These are phyloP conservation scores for Amblyjoppa proteus DNA, from an alignment of 2,888 invertebrate species.

Conservation along the genomic window DNA sequence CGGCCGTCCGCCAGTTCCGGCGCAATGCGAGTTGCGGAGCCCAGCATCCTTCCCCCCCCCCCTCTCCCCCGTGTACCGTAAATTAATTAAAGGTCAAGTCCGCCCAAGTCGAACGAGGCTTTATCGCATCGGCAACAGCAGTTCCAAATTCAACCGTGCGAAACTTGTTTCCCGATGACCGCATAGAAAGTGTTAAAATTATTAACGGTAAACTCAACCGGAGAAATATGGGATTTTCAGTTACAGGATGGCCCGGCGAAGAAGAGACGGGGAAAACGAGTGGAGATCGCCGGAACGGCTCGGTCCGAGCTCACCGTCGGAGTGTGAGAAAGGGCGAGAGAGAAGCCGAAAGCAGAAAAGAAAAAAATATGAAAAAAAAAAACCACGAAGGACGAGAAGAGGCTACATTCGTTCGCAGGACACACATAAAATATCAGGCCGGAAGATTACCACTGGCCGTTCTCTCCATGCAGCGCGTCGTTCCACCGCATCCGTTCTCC, in stretches of 20 bases:
- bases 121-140: constrained; percentile 14
- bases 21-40: background rate
- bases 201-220: constrained; percentile 13
- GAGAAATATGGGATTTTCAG: constrained; percentile 46
- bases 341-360: constrained; percentile 23
- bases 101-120: constrained; percentile 12
- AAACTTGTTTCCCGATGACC: constrained; percentile 14
- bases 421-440: constrained; percentile 82
- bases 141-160: constrained; percentile 16
- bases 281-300: constrained; percentile 30
- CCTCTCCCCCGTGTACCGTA: constrained; percentile 9
- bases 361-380: constrained; percentile 6
- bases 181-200: constrained; percentile 18
- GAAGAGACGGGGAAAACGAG: constrained; percentile 59
- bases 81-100: constrained; percentile 61
- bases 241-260: constrained; percentile 55
- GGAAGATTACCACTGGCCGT: constrained; percentile 82
- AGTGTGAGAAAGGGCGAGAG: constrained; percentile 28
- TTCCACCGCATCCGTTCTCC: constrained; percentile 73
- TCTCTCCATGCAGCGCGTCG: constrained; percentile 67
- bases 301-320: constrained; percentile 60
- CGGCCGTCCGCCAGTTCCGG: background rate
- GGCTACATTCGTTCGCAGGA: constrained; percentile 74
- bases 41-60: background rate
- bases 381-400: constrained; percentile 36